Conservation (phyloP, 2,797 vertebrate species). For the Sebastes glaucus region DNA sequence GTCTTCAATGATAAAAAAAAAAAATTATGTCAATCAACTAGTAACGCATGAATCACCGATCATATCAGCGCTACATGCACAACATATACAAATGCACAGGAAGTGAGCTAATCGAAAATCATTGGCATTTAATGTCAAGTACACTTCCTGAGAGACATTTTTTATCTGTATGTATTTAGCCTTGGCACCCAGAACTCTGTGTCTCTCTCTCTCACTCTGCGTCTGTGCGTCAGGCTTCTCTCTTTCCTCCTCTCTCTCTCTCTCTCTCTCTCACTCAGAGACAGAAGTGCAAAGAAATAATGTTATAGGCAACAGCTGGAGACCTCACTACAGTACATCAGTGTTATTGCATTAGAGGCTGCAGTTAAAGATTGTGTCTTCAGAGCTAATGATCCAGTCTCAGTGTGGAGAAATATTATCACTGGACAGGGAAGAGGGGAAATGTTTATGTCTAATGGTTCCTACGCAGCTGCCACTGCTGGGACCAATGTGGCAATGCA, state of each 20-base stretch:
- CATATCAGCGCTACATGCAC: background rate
- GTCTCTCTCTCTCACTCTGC: background rate
- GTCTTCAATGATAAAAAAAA: background rate
- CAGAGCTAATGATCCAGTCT: constrained; percentile 19
- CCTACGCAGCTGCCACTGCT: constrained; percentile 7
- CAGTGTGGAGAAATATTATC: constrained; percentile 21
- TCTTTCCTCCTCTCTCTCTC: background rate
- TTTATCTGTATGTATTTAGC: background rate
- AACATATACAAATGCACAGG: background rate
- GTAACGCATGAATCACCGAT: background rate
- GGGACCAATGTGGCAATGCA: constrained; percentile 1
- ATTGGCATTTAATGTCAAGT: background rate
- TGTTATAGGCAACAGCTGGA: background rate
- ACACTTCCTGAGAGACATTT: background rate
- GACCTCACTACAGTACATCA: background rate
- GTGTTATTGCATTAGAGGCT: background rate
- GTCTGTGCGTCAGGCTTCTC: background rate
- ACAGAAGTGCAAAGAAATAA: background rate
- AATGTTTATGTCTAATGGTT: constrained; percentile 23
- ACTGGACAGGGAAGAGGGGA: constrained; percentile 9
- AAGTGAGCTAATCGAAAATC: background rate
- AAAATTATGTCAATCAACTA: too few species aligned
- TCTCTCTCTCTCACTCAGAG: background rate
- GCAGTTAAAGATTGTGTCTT: background rate
- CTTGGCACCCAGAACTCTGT: background rate